Evolutionary conservation across 2,113 vertebrate genomes (phyloP), one percentile per base, ranked within the genome.

Genomic region (Phylloscopus trochilus): DNA sequence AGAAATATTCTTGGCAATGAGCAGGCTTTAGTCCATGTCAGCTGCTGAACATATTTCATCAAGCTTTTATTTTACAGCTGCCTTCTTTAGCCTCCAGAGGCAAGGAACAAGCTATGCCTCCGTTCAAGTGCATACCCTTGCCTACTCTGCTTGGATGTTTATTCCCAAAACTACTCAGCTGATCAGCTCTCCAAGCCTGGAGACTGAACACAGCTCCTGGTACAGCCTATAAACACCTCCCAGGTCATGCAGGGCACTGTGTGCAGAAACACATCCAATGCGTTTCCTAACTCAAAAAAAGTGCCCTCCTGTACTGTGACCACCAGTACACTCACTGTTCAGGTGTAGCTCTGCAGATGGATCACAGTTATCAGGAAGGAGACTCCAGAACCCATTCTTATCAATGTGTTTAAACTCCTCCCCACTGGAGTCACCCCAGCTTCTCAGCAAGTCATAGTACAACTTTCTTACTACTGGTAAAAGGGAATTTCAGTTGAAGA

Each of bases 391-490:
- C 14, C 6, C 2, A 1, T 70, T 83, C 83, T 59, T 55, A 15
- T 63, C 6, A 15, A 2, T 13, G 2, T 47, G 37, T 52, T 56
- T 62, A 31, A 81, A 60, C 31, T 60, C 21, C 7, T 47, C 8
- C 10, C 5, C 0, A 0, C 4, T 41, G 9, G 67, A 60, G 26
- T 28, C 7, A 77, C 31, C 14, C 21, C 2, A 13, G 10, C 13
- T 78, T 77, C 44, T 78, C 22, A 70, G 44, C 21, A 39, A 81
- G 23, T 33, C 18, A 23, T 13, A 9, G 58, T 41, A 30, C 4
- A 63, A 5, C 15, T 39, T 69, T 53, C 44, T 66, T 35, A 31
- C 22, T 55, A 39, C 3, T 52, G 4, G 27, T 41, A 27, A 72
- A 70, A 83, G 19, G 6, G 19, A 77, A 43, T 53, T 47, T 17